Base-by-base conservation (phyloP, 2,888 invertebrate species). In the Drosophila longiperda region DNA sequence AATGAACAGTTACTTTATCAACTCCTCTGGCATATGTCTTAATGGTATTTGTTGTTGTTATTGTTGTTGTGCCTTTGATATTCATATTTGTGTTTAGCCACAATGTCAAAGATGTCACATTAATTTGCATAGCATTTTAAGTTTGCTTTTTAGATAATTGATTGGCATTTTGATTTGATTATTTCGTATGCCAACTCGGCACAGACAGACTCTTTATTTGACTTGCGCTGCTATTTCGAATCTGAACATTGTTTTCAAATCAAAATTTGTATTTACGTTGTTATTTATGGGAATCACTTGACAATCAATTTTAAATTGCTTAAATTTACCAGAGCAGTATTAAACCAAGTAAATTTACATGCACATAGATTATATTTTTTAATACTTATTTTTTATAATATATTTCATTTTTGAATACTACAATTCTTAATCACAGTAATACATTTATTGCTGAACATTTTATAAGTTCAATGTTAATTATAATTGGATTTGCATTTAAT, bases 61-160 rank as follows among this genome's bases (percentile, higher is more conserved):
- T 49, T 68, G 49, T 52, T 66, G 36, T 57, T 59, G 20, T 49
- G 66, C 68, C 71, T 69, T 78, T 71, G 82, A 67, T 71, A 66
- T 60, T 32, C 36, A 75, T 78, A 48, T 66, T 63, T 67, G 32
- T 89, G 77, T 85, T 85, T 87, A 75, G 77, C 75, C 78, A 75
- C 78, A 79, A 85, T 86, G 89, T 90, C 85, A 88, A 88, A 86
- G 67, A 80, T 86, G 78, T 86, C 87, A 82, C 80, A 90, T 86
- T 88, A 85, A 82, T 86, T 88, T 86, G 69, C 71, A 71, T 68
- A 50, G 80, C 57, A 74, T 82, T 73, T 83, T 15, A 8, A 68
- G 71, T 77, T 73, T 70, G 78, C 87, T 86, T 78, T 88, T 76
- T 73, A 86, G 90, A 83, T 86, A 86, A 86, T 88, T 86, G 87